A percentile compares a stretch with the other conserved stretches of the same genome.
Conservation (phyloP, 2,113 vertebrate genomes). For the Sapajus apella region DNA sequence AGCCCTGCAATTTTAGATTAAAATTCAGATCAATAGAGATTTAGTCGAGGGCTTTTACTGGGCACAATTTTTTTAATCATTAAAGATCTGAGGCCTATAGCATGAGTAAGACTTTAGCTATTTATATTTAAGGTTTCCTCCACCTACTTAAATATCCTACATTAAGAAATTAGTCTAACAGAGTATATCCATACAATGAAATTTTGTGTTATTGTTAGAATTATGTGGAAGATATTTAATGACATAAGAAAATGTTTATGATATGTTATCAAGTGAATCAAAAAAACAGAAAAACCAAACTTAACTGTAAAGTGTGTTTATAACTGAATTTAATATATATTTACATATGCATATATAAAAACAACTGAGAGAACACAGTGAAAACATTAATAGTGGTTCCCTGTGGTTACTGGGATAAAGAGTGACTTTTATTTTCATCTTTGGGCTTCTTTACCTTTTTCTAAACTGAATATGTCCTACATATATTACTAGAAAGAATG, state of each 20-base stretch:
- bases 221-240: conserved; percentile 31
- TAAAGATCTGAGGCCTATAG: background rate
- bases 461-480: background rate
- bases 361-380: background rate
- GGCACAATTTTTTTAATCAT: conserved; percentile 1
- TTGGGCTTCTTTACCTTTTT: background rate
- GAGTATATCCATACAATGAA: background rate
- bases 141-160: conserved; percentile 9
- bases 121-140: conserved; percentile 38
- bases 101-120: background rate
- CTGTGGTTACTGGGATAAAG: background rate
- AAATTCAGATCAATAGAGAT: conserved; percentile 40
- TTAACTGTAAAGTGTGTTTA: background rate
- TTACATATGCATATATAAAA: conserved; percentile 30
- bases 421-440: conserved; percentile 15
- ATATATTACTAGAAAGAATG: conserved; percentile 26
- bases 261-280: conserved; percentile 6
- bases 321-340: conserved; percentile 29
- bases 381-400: conserved; percentile 32
- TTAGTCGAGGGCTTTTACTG: conserved; percentile 48
- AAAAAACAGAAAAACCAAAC: background rate
- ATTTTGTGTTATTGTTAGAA: conserved; percentile 7
- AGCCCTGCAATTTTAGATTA: conserved; percentile 40
- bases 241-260: conserved; percentile 14
- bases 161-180: conserved; percentile 22